Percentiles rank a stretch among this genome's conserved stretches.
These are phyloP conservation scores for Petroica traversi DNA, from an alignment of 2,113 vertebrate species.

Conservation along the genomic window DNA sequence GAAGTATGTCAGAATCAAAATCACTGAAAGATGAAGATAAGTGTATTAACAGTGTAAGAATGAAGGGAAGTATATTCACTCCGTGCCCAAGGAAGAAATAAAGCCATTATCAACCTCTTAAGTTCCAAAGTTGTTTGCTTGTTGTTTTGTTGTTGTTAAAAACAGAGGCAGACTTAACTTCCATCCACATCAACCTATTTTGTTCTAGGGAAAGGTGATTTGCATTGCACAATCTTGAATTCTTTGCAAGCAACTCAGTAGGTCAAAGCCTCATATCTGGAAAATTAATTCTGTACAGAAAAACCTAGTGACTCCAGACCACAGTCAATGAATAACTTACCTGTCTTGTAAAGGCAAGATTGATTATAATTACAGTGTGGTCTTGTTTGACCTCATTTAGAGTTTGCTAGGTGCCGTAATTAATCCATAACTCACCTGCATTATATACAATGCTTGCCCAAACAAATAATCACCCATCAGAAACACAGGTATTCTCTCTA, in stretches of 20 bases:
- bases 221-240: not conserved
- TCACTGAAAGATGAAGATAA: not conserved
- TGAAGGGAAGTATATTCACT: not conserved
- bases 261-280: not conserved
- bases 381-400: not conserved
- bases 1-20: not conserved
- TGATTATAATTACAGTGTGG: not conserved
- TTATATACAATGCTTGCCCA: not conserved
- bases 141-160: not conserved
- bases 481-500: not conserved
- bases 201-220: not conserved
- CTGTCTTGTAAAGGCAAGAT: not conserved
- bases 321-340: not conserved
- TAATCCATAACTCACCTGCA: not conserved
- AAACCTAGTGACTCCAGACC: not conserved
- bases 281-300: not conserved
- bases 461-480: not conserved
- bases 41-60: not conserved
- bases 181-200: not conserved
- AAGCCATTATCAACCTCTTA: not conserved
- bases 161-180: not conserved
- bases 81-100: not conserved
- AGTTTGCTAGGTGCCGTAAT: not conserved
- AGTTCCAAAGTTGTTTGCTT: not conserved
- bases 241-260: not conserved